Evolutionary conservation across 2,113 vertebrate genomes (phyloP).

Genomic region (Scomber scombrus): DNA sequence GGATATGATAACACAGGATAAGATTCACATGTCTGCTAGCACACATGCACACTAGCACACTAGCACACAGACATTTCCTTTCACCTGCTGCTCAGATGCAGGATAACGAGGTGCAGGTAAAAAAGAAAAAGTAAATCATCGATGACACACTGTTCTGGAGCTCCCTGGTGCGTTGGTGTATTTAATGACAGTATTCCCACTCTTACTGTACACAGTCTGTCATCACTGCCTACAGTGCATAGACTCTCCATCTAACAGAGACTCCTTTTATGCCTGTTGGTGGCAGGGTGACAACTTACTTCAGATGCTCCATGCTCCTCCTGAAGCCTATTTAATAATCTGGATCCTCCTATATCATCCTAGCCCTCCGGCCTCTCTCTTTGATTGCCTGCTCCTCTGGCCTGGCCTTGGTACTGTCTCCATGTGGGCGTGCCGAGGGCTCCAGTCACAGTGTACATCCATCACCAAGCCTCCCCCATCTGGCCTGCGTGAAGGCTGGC

Average conservation of each 20-base stretch:
- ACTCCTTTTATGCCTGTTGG: slow-evolving; percentile 72
- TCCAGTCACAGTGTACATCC: slow-evolving; percentile 74
- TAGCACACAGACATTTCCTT: slow-evolving; percentile 51
- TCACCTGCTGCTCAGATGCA: slow-evolving; percentile 62
- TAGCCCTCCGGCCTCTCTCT: slow-evolving; percentile 69
- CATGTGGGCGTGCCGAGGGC: slow-evolving; percentile 72
- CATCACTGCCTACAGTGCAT: slow-evolving; percentile 66
- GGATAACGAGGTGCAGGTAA: slow-evolving; percentile 69
- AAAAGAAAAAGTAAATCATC: slow-evolving; percentile 63
- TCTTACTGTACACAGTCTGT: slow-evolving; percentile 73
- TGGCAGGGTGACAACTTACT: slow-evolving; percentile 79
- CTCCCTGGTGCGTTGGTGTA: slow-evolving; percentile 67
- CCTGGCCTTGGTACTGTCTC: slow-evolving; percentile 74
- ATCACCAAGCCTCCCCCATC: slow-evolving; percentile 63
- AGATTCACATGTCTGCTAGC: slow-evolving; percentile 20
- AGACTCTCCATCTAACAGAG: slow-evolving; percentile 62
- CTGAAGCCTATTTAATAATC: slow-evolving; percentile 83
- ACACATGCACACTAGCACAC: background rate
- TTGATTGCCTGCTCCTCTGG: slow-evolving; percentile 75
- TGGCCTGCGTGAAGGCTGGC: slow-evolving; percentile 39
- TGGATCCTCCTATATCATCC: slow-evolving; percentile 79
- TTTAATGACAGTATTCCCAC: slow-evolving; percentile 78
- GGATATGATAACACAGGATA: slow-evolving; percentile 12
- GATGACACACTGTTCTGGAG: slow-evolving; percentile 67
- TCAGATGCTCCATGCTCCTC: slow-evolving; percentile 73